phyloP scores from a whole-genome alignment of 2,113 vertebrate genomes.

The Odontophorus gujanensis region DNA sequence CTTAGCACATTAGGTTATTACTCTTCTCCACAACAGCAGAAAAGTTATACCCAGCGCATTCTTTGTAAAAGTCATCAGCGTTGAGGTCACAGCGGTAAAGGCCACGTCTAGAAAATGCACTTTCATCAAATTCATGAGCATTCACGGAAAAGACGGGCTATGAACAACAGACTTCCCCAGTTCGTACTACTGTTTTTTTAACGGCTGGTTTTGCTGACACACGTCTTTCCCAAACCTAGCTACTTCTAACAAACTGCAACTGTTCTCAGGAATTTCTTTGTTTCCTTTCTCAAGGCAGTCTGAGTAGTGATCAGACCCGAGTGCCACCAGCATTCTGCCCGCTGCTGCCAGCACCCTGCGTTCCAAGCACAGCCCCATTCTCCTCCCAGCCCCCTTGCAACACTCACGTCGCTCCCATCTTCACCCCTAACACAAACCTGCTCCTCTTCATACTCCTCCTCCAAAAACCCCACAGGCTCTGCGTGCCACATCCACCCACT shows the following conservation, averaged over 20 bases:
- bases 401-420: not conserved
- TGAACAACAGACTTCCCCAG: constrained; percentile 30
- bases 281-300: not conserved
- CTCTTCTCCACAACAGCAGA: not conserved
- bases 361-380: not conserved
- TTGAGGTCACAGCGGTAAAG: not conserved
- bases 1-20: not conserved
- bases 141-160: not conserved
- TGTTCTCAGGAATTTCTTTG: not conserved
- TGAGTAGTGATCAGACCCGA: not conserved
- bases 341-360: not conserved
- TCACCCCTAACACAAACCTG: not conserved
- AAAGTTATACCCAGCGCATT: not conserved
- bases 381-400: not conserved
- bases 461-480: constrained; percentile 25
- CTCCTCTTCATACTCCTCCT: constrained; percentile 31
- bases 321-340: not conserved
- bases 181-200: not conserved
- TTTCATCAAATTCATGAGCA: constrained; percentile 5
- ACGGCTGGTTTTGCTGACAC: not conserved
- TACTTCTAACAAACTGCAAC: not conserved
- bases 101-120: not conserved
- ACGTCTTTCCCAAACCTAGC: not conserved
- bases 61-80: constrained; percentile 1
- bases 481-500: constrained; percentile 3